Evolutionary conservation across 1,140 invertebrate species (phyloP).

Genomic region (Mamestra configurata): DNA sequence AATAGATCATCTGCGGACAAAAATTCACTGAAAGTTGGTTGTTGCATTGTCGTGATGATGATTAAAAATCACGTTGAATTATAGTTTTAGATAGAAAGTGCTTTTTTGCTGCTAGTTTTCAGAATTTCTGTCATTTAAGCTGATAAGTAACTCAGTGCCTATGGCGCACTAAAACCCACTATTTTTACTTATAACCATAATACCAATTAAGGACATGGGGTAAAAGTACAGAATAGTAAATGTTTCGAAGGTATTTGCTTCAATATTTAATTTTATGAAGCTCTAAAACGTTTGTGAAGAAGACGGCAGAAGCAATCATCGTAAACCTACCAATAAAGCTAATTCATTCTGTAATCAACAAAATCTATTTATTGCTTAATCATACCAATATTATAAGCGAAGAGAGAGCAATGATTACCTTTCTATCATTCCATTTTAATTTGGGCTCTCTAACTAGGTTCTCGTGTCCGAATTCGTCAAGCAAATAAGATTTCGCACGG

Average conservation of each 20-base stretch:
- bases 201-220: conserved; percentile 1
- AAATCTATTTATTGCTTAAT: conserved; percentile 48
- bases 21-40: no score
- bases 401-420: conserved; percentile 20
- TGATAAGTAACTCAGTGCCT: background rate
- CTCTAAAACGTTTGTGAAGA: conserved; percentile 24
- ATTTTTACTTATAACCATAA: background rate
- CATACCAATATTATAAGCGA: conserved; percentile 22
- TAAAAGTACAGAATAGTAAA: background rate
- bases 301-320: conserved; percentile 34
- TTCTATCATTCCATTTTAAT: conserved; percentile 27
- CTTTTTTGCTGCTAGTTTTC: background rate
- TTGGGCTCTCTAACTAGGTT: conserved; percentile 6
- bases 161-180: background rate
- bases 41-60: no score
- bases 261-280: conserved; percentile 35
- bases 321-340: conserved; percentile 35
- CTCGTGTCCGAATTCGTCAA: conserved; percentile 23
- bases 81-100: background rate
- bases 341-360: conserved; percentile 40
- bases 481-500: conserved; percentile 43
- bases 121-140: no score
- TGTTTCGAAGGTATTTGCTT: conserved; percentile 4
- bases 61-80: no score
- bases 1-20: no score